Evolutionary conservation across 2,113 vertebrate species (phyloP).

Genomic region (Tursiops truncatus): DNA sequence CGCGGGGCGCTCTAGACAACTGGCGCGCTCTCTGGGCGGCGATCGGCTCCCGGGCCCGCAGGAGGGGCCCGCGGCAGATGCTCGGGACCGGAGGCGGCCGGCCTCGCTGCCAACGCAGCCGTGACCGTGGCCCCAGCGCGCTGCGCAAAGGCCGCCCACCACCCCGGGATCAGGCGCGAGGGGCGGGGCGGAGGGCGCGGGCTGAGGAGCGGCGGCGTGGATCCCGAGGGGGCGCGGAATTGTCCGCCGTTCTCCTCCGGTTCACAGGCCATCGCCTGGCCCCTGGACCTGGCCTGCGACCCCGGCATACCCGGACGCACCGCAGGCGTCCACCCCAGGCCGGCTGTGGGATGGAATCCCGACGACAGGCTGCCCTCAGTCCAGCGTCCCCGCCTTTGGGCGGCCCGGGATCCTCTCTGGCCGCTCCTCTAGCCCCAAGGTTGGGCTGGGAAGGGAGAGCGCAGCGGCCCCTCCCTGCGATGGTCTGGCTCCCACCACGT

Average conservation of each 20-base stretch:
- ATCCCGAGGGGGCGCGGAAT: not conserved
- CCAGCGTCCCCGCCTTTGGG: not conserved
- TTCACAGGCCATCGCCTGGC: not conserved
- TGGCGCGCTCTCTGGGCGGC: constrained; percentile 75
- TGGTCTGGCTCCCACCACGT: not conserved
- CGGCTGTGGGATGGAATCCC: not conserved
- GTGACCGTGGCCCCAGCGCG: constrained; percentile 13
- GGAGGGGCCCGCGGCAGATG: constrained; percentile 74
- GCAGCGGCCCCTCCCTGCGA: not conserved
- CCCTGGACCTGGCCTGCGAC: not conserved
- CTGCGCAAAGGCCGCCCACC: constrained; percentile 55
- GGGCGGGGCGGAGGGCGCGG: not conserved
- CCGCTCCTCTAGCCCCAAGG: rapidly evolving
- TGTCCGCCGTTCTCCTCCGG: not conserved
- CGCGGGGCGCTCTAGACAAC: constrained; percentile 83
- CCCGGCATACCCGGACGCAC: not conserved
- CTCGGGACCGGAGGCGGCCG: not conserved
- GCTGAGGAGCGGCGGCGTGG: not conserved
- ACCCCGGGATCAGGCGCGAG: constrained; percentile 30
- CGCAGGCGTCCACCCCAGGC: rapidly evolving
- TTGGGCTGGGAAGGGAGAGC: not conserved
- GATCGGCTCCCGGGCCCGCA: not conserved
- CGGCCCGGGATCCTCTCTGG: not conserved
- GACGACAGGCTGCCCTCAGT: no score
- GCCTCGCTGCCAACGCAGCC: not conserved